A percentile compares a stretch with the other conserved stretches of the same genome.
These are phyloP conservation scores for Stichodactyla helianthus DNA, from an alignment of 64 coral and sea anemone species.

Conservation along the genomic window DNA sequence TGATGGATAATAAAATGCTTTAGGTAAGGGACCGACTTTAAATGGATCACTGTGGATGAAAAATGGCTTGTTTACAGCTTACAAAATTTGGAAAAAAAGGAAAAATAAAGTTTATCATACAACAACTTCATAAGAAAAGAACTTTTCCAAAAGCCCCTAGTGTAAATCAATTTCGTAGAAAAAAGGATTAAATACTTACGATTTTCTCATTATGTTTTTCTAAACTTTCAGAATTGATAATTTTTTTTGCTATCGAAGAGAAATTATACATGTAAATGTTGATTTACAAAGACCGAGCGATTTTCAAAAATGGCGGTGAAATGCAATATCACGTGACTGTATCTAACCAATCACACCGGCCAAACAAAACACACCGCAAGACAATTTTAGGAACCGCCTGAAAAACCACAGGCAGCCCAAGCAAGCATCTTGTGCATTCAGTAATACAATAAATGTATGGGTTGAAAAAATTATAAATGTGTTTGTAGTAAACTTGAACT, in stretches of 20 bases:
- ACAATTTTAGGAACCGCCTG: not conserved
- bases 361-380: not conserved
- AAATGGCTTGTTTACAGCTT: not conserved
- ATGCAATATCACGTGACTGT: not conserved
- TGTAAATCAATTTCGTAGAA: not conserved
- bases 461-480: too few relatives aligned
- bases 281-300: not conserved
- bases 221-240: not conserved
- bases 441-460: too few relatives aligned
- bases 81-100: not conserved
- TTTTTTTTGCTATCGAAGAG: not conserved
- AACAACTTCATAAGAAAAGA: not conserved
- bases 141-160: not conserved
- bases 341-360: conserved; percentile 10
- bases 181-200: not conserved
- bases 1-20: conserved; percentile 85
- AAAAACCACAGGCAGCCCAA: not conserved
- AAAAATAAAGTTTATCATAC: not conserved
- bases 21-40: conserved; percentile 72
- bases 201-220: not conserved
- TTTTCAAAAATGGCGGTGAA: conserved; percentile 41
- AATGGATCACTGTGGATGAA: conserved; percentile 45
- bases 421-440: too few relatives aligned
- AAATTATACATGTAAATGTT: conserved; percentile 4
- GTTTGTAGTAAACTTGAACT: too few relatives aligned